Evolutionary conservation across 2,888 invertebrate species (phyloP).

Genomic region (Tridacna crocea): DNA sequence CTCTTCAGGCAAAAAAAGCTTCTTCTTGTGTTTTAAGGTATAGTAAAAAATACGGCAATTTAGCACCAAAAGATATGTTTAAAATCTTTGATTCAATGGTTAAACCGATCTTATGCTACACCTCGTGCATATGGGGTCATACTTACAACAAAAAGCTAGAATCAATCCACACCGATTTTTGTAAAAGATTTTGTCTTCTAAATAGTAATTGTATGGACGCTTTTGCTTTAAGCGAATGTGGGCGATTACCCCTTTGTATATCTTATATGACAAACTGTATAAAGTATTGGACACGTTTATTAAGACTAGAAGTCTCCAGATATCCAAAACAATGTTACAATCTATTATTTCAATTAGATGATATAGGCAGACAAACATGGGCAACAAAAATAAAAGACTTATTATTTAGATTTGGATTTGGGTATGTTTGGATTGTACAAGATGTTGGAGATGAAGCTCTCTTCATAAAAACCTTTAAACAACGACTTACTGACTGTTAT

Average conservation of each 20-base stretch:
- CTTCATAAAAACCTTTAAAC: slow-evolving; percentile 12
- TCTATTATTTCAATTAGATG: slow-evolving; percentile 20
- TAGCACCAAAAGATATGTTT: not conserved
- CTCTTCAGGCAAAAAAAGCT: slow-evolving; percentile 12
- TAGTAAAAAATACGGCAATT: slow-evolving; percentile 7
- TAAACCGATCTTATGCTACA: slow-evolving; percentile 16
- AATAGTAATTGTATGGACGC: slow-evolving; percentile 7
- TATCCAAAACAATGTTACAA: slow-evolving; percentile 37
- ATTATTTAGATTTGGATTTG: slow-evolving; percentile 26
- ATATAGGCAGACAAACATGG: slow-evolving; percentile 32
- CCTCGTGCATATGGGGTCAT: slow-evolving; percentile 14
- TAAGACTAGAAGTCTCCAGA: slow-evolving; percentile 12
- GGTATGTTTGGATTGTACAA: slow-evolving; percentile 30
- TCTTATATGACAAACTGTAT: slow-evolving; percentile 28
- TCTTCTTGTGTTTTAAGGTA: slow-evolving; percentile 7
- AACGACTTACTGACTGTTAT: slow-evolving; percentile 18
- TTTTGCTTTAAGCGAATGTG: slow-evolving; percentile 15
- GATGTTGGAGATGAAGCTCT: slow-evolving; percentile 23
- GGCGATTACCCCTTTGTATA: not conserved
- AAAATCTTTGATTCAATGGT: slow-evolving; percentile 23
- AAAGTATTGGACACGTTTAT: slow-evolving; percentile 31
- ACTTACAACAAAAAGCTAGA: not conserved
- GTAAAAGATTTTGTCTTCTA: slow-evolving; percentile 15
- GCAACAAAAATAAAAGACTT: slow-evolving; percentile 22
- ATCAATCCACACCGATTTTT: not conserved